phyloP scores from a whole-genome alignment of 1,140 invertebrate genomes.

The Drosophila albomicans region DNA sequence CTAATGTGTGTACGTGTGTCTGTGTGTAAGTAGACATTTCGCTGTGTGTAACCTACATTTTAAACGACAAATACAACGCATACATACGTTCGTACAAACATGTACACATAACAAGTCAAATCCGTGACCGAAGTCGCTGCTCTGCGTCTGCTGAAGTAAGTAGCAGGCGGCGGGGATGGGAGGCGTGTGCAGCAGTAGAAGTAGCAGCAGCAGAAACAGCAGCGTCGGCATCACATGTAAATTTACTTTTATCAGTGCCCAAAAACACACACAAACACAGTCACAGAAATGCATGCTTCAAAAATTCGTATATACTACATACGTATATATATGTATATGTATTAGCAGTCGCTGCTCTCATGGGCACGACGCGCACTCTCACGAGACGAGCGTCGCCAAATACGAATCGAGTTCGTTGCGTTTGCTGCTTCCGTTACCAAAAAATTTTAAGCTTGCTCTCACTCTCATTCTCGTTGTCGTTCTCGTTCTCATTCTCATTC shows the following conservation, averaged over 20 bases:
- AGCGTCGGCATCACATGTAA: slow-evolving; percentile 57
- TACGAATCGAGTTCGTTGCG: slow-evolving; percentile 35
- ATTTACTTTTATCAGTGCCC: slow-evolving; percentile 75
- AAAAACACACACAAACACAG: slow-evolving; percentile 49
- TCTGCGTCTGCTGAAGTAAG: slow-evolving; percentile 1
- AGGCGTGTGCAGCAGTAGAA: background rate
- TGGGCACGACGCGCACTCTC: slow-evolving; percentile 60
- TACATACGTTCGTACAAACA: slow-evolving; percentile 28
- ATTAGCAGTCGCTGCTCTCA: slow-evolving; percentile 58
- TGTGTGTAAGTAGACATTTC: slow-evolving; percentile 38
- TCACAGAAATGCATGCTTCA: slow-evolving; percentile 44
- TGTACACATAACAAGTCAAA: slow-evolving; percentile 61
- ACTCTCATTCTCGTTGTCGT: background rate
- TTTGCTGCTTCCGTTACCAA: slow-evolving; percentile 28
- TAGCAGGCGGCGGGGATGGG: background rate
- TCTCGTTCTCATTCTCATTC: background rate
- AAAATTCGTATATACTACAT: slow-evolving; percentile 56
- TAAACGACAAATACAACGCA: slow-evolving; percentile 61
- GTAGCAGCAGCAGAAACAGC: no score
- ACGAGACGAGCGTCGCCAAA: slow-evolving; percentile 29
- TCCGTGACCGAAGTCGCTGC: slow-evolving; percentile 65
- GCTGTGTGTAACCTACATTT: slow-evolving; percentile 80
- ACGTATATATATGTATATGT: slow-evolving; percentile 61
- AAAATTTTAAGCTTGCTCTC: slow-evolving; percentile 11
- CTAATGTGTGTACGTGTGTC: slow-evolving; percentile 19